Evolutionary conservation across 2,797 vertebrate species (phyloP).

Genomic region (Fistularia commersonii): DNA sequence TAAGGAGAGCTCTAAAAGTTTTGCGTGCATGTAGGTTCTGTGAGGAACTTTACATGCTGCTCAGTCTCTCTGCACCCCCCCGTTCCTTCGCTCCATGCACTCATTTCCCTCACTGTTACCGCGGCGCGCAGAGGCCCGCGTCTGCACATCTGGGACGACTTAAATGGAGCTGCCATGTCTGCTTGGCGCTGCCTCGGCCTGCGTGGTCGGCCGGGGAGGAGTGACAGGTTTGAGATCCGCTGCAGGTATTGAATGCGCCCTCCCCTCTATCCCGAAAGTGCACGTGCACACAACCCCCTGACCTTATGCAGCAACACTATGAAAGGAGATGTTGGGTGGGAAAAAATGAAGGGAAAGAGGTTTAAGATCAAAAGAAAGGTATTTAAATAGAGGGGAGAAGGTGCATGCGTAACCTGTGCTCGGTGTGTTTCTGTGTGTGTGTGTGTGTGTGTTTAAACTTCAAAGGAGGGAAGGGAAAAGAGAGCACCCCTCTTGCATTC

Average conservation of each 20-base stretch:
- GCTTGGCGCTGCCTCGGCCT: slow-evolving; percentile 33
- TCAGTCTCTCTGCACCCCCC: slow-evolving; percentile 7
- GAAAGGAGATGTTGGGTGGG: slow-evolving; percentile 1
- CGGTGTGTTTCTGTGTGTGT: too few relatives aligned
- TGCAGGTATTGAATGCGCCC: slow-evolving; percentile 34
- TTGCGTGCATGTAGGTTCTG: slow-evolving; percentile 5
- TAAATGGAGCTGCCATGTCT: slow-evolving; percentile 59
- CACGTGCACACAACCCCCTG: background rate
- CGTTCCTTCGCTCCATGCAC: slow-evolving; percentile 17
- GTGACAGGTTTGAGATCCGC: slow-evolving; percentile 47
- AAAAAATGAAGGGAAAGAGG: slow-evolving; percentile 3
- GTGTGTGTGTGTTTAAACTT: slow-evolving; percentile 25
- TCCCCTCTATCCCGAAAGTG: slow-evolving; percentile 1
- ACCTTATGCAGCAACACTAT: slow-evolving; percentile 8
- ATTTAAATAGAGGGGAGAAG: slow-evolving; percentile 22
- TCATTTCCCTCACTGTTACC: slow-evolving; percentile 34
- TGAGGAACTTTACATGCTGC: slow-evolving; percentile 16
- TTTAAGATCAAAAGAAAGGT: slow-evolving; percentile 27
- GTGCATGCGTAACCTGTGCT: background rate
- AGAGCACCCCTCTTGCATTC: slow-evolving; percentile 52
- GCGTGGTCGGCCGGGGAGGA: slow-evolving; percentile 19
- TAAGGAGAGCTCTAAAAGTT: slow-evolving; percentile 3
- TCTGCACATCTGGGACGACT: slow-evolving; percentile 74
- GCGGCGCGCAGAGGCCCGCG: slow-evolving; percentile 35
- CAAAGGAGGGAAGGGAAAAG: slow-evolving; percentile 31